Base-by-base conservation (phyloP, 1,140 invertebrate species). In the Coelopa frigida region DNA sequence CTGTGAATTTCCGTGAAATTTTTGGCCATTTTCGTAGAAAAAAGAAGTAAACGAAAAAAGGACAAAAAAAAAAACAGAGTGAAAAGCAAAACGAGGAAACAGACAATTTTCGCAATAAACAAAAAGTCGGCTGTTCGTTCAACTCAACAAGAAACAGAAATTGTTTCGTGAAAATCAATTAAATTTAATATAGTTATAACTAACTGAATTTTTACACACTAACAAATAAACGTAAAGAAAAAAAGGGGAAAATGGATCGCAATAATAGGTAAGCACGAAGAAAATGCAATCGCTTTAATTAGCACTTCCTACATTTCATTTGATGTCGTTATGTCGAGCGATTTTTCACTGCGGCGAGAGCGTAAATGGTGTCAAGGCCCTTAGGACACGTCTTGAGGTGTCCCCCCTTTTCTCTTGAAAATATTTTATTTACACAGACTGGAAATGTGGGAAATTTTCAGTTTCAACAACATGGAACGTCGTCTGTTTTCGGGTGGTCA, bases 191-290 rank as follows among this genome's bases (percentile, higher is more conserved):
- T 15, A 15, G 36, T n/a, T n/a, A 38, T 20, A 38, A 20, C 21
- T 18, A 38, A 38, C 7, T 22, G 24, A 14, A 37, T n/a, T 37
- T 37, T n/a, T n/a, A n/a, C n/a, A n/a, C n/a, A 42, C 27, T 26
- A 42, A 29, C 32, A 42, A 42, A 27, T 37, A 46, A 22, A 23
- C 8, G 1, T 18, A 38, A 15, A 29, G 10, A 20, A 38, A 43
- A 21, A 14, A 29, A n/a, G 24, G 22, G 33, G 27, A 58, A 43
- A 49, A 60, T 64, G 61, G 61, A 65, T 37, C 59, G 56, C 36
- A 66, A 62, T 48, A 65, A 62, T 36, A 59, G 59, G 62, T 63
- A 59, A 59, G 44, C 24, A 26, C 1, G 15, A 8, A 29, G 18
- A 22, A n/a, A n/a, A n/a, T n/a, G n/a, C n/a, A n/a, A n/a, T n/a